Evolutionary conservation across 2,888 invertebrate genomes (phyloP), one percentile per base, ranked within the genome.

Genomic region (Labia minor): DNA sequence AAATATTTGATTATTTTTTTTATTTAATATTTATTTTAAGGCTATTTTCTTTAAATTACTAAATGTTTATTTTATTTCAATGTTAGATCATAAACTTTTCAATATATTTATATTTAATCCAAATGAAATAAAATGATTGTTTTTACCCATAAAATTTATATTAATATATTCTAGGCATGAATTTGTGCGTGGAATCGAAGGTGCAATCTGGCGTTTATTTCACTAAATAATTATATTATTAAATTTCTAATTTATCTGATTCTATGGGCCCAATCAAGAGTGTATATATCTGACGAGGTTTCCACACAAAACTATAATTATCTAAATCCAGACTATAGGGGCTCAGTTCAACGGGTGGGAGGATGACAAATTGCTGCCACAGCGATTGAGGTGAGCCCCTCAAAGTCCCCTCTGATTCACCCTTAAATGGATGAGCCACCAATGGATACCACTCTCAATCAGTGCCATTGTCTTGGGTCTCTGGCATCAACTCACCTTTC

Each of bases 371-470:
- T 49, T 49, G 49, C 16, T 16, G 49, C 49, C 49, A 49, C 49
- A 49, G 49, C 49, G 49, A 49, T 49, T 49, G 49, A 49, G 49
- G 49, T 49, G 26, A 26, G n/a, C 49, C 49, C 49, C 16, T 49
- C 49, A 16, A n/a, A 11, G 14, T 49, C n/a, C 49, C 49, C 49
- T 16, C 14, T n/a, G 14, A 14, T 14, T 16, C 49, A 3, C 49
- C 49, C n/a, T n/a, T 16, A 49, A 16, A n/a, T 26, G 26, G 26
- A 26, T 26, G 14, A 14, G 49, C 14, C 49, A 49, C 16, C 49
- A 49, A 49, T 49, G n/a, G n/a, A 49, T 16, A 49, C 49, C 16
- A 49, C 49, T 3, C 49, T 49, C 49, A 49, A 49, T 49, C 49
- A 49, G n/a, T 3, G 49, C 49, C n/a, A 49, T 49, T 49, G 49